phyloP scores from a whole-genome alignment of 2,113 vertebrate species.

The Anolis carolinensis region DNA sequence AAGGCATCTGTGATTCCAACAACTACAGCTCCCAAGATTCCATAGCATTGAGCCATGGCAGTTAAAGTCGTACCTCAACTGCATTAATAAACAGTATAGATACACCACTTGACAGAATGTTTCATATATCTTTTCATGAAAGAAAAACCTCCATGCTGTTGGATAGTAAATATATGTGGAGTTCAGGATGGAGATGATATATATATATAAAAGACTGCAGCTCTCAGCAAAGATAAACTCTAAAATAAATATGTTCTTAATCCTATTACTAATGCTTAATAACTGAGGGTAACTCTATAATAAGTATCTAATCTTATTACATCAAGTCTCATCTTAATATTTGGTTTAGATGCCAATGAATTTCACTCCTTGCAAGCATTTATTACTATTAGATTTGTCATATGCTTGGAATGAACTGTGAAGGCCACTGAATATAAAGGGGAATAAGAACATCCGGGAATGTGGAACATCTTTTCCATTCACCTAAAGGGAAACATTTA shows the following conservation, averaged over 20 bases:
- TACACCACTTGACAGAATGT: not conserved
- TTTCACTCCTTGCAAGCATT: constrained; percentile 21
- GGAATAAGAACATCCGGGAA: constrained; percentile 25
- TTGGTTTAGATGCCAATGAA: constrained; percentile 32
- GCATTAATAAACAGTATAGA: not conserved
- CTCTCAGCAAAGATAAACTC: constrained; percentile 1
- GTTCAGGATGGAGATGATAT: not conserved
- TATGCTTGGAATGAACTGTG: constrained; percentile 36
- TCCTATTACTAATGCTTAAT: constrained; percentile 25
- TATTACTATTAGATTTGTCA: constrained; percentile 39
- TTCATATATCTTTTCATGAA: not conserved
- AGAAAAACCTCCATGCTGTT: not conserved
- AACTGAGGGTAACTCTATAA: constrained; percentile 5
- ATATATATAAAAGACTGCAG: not conserved
- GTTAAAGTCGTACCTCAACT: no score
- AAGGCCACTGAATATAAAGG: constrained; percentile 26
- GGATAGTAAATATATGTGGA: not conserved
- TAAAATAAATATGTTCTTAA: constrained; percentile 31
- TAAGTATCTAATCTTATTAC: constrained; percentile 18
- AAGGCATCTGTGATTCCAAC: no score
- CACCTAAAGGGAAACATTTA: constrained; percentile 30
- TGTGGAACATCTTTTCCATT: constrained; percentile 17
- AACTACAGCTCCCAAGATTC: no score
- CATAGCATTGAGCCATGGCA: no score
- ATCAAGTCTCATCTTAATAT: constrained; percentile 27